Base-by-base conservation (phyloP, 2,113 vertebrate genomes). In the Fukomys damarensis region DNA sequence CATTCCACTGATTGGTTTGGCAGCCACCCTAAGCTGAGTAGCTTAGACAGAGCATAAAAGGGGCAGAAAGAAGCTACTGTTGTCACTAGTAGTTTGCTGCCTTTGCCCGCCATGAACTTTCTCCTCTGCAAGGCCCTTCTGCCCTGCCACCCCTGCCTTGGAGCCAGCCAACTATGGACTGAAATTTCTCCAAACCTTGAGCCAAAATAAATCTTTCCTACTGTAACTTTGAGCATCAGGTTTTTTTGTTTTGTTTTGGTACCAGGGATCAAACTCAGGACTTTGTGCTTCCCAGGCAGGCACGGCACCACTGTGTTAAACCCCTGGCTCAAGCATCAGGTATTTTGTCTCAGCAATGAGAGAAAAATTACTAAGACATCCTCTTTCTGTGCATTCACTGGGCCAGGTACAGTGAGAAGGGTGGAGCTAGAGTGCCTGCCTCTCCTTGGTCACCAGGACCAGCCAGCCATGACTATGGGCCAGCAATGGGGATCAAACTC, bases 401-500 rank as follows among this genome's bases (percentile, higher is more conserved):
- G 52, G 79, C n/a, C 41, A n/a, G 16, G 46, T 43, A 7, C 5
- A 22, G 63, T 0, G 16, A 59, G n/a, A 32, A 13, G 10, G 2
- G 6, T 3, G 7, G 4, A 1, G 4, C 35, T 32, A 4, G 10
- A 28, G 5, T 26, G 19, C 49, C 5, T 32, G 10, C n/a, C 35
- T 68, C 35, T 0, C 46, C 35, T 28, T 49, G 19, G 4, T 59
- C 58, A 14, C 52, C 7, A 0, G 7, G 11, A 13, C 20, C 26
- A 17, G 19, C 2, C 30, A 52, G 26, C 70, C 20, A 20, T 59
- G 56, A 35, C 5, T 0, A 17, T 49, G 38, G 43, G 35, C 52
- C 74, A n/a, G 76, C 8, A 35, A 49, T 20, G 9, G 16, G 28
- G 9, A 9, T 54, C 46, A 20, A 19, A 79, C 32, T 2, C 76